Conservation (phyloP, 2,113 vertebrate species). For the Hippocampus comes region DNA sequence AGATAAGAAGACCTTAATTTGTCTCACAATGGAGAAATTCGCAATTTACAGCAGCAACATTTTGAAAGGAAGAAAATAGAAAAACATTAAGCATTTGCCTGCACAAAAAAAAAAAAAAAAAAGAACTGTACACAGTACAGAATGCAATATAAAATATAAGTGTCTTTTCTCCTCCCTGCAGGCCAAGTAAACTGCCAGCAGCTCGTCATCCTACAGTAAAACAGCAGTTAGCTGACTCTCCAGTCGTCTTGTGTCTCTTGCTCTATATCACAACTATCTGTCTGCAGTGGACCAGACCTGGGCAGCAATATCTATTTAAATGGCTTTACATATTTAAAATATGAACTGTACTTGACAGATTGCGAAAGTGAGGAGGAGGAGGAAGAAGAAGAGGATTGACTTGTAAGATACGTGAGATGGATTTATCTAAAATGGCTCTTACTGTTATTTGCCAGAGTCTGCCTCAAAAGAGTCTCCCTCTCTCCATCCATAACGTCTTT, state of each 20-base stretch:
- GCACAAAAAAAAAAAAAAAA: too few species aligned
- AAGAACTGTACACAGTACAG: too few species aligned
- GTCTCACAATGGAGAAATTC: too few species aligned
- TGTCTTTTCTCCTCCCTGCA: constrained; percentile 22
- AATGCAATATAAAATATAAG: too few species aligned
- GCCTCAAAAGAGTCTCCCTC: constrained; percentile 49
- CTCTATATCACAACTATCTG: constrained; percentile 42
- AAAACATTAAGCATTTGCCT: too few species aligned
- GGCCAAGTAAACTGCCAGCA: constrained; percentile 67
- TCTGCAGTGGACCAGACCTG: constrained; percentile 57
- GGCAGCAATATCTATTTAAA: constrained; percentile 68
- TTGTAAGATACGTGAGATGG: neutral
- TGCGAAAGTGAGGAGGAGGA: neutral
- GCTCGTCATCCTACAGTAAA: constrained; percentile 36
- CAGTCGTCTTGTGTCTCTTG: constrained; percentile 63
- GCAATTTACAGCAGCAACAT: too few species aligned
- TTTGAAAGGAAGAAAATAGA: too few species aligned
- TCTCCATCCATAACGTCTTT: constrained; percentile 35
- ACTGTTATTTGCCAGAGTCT: constrained; percentile 63
- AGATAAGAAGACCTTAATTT: too few species aligned
- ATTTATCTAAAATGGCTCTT: constrained; percentile 7
- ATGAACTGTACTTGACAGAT: constrained; percentile 1
- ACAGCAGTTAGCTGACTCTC: constrained; percentile 48
- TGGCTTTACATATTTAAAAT: constrained; percentile 27
- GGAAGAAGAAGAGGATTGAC: neutral